These are phyloP conservation scores for Apistogramma diplotaenia DNA, from an alignment of 2,113 vertebrate species.

Conservation along the genomic window DNA sequence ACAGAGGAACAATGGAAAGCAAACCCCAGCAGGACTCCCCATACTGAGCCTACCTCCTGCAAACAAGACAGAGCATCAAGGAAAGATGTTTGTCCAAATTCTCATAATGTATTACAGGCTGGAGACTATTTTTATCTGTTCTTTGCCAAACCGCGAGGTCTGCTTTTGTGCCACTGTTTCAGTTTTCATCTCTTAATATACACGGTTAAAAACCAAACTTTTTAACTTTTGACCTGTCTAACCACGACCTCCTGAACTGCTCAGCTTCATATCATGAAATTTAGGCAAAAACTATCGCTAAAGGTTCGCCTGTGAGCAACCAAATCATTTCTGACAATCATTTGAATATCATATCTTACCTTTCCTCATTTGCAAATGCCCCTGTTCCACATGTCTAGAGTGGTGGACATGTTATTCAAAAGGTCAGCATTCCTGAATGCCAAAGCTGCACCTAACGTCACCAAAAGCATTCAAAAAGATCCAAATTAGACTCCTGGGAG, in stretches of 20 bases:
- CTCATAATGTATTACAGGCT: slow-evolving; percentile 41
- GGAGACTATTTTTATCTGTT: slow-evolving; percentile 41
- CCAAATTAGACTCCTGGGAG: slow-evolving; percentile 17
- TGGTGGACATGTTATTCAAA: neutral
- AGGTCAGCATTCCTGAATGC: neutral
- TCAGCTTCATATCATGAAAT: neutral
- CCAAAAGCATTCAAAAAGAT: slow-evolving; percentile 29
- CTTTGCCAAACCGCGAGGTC: slow-evolving; percentile 2
- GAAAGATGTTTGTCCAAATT: slow-evolving; percentile 51
- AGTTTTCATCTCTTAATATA: slow-evolving; percentile 22
- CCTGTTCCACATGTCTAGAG: neutral
- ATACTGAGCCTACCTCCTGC: slow-evolving; percentile 30
- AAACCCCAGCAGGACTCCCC: slow-evolving; percentile 44
- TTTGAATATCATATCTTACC: neutral
- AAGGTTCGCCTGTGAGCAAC: neutral
- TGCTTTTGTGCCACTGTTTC: slow-evolving; percentile 17
- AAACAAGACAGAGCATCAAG: slow-evolving; percentile 36
- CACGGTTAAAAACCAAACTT: slow-evolving; percentile 17
- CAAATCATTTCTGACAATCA: neutral
- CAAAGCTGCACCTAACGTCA: neutral
- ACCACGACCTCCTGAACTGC: slow-evolving; percentile 5
- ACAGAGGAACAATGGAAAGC: slow-evolving; percentile 51
- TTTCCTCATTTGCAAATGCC: neutral
- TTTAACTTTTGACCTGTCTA: slow-evolving; percentile 21
- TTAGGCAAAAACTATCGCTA: neutral